Evolutionary conservation across 2,113 vertebrate genomes (phyloP).

Genomic region (Protobothrops mucrosquamatus): DNA sequence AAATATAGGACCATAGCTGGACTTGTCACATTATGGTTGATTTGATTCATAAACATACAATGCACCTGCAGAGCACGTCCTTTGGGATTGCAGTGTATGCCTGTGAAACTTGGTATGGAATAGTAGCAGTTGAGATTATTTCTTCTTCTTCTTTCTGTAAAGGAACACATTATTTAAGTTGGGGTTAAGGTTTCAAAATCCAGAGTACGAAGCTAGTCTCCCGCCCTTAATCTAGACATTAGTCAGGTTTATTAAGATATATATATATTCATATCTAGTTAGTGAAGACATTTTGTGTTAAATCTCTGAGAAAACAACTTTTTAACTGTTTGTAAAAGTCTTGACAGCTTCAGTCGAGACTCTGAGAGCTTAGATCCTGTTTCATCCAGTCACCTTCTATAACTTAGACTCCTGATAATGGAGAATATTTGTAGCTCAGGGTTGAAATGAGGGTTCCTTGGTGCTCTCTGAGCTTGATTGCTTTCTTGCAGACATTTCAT

Average conservation of each 20-base stretch:
- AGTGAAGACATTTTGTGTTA: neutral
- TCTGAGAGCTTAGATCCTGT: neutral
- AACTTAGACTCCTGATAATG: neutral
- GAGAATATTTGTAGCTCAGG: neutral
- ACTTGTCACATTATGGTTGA: conserved; percentile 44
- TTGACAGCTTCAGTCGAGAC: neutral
- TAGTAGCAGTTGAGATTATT: conserved; percentile 60
- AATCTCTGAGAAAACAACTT: neutral
- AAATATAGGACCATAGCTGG: conserved; percentile 38
- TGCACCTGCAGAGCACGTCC: rapidly evolving
- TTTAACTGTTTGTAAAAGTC: neutral
- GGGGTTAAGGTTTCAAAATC: neutral
- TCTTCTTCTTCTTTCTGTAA: conserved; percentile 34
- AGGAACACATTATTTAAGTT: neutral
- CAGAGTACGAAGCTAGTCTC: neutral
- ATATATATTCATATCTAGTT: neutral
- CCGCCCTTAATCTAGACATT: neutral
- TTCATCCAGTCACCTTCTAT: neutral
- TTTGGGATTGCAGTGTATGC: neutral
- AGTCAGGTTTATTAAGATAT: neutral
- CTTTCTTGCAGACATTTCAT: neutral
- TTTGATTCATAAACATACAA: conserved; percentile 59
- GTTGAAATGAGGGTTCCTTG: neutral
- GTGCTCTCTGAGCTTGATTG: neutral
- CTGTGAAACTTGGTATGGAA: conserved; percentile 32